Percentiles rank a stretch among this genome's conserved stretches.
Conservation (phyloP, 1,140 invertebrate genomes). For the Drosophila subobscura region DNA sequence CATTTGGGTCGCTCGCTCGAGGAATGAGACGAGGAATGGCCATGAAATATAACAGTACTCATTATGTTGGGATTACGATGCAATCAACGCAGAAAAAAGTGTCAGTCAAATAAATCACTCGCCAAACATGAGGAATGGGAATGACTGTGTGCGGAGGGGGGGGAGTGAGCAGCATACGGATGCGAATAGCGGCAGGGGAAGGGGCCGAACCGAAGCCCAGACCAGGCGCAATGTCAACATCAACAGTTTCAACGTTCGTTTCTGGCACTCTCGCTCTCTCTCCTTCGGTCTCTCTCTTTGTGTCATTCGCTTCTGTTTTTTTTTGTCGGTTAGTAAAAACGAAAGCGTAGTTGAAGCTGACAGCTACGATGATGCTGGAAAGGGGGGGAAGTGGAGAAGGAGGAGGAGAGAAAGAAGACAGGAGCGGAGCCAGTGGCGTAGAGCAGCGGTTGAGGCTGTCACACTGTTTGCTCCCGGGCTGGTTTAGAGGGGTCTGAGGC, state of each 20-base stretch:
- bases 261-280: neutral
- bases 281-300: constrained; percentile 2
- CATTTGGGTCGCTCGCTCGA: constrained; percentile 64
- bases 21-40: constrained; percentile 63
- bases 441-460: constrained; percentile 58
- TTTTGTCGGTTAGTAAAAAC: constrained; percentile 19
- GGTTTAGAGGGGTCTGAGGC: neutral
- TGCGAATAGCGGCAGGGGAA: too few relatives aligned
- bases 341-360: constrained; percentile 77
- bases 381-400: constrained; percentile 14
- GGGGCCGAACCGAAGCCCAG: constrained; percentile 33
- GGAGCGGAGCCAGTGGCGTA: neutral
- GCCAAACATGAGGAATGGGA: constrained; percentile 70
- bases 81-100: constrained; percentile 83
- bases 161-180: too few relatives aligned
- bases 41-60: constrained; percentile 83
- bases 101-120: constrained; percentile 83
- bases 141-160: neutral
- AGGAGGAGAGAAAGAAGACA: neutral
- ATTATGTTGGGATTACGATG: constrained; percentile 83
- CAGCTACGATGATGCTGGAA: constrained; percentile 52
- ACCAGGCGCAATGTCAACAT: constrained; percentile 71
- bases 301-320: neutral
- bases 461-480: constrained; percentile 53
- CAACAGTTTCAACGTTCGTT: constrained; percentile 35